These are phyloP conservation scores for Pyrgilauda ruficollis DNA, from an alignment of 2,113 vertebrate genomes.

Conservation along the genomic window DNA sequence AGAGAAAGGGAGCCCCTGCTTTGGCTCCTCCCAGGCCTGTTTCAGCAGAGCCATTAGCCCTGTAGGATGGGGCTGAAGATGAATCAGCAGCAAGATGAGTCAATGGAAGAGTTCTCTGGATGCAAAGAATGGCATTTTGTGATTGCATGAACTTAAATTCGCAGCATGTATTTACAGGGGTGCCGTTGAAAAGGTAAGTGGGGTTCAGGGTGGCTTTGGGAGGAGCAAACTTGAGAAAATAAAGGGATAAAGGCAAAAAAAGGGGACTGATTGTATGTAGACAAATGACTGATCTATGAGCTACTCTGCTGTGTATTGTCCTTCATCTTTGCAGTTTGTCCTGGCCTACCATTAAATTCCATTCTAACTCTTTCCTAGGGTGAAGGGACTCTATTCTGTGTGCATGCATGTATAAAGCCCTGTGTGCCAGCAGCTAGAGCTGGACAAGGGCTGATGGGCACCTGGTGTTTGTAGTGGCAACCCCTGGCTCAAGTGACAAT, in stretches of 20 bases:
- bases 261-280: background rate
- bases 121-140: background rate
- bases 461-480: background rate
- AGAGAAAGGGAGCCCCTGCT: background rate
- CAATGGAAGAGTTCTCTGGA: background rate
- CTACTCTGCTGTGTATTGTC: background rate
- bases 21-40: background rate
- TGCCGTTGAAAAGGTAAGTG: background rate
- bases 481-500: background rate
- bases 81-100: background rate
- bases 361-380: background rate
- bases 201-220: background rate
- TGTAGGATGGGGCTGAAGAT: background rate
- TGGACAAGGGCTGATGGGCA: background rate
- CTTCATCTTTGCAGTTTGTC: background rate
- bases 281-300: background rate
- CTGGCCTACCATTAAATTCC: background rate
- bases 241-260: background rate
- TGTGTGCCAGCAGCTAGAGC: background rate
- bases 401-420: fast-evolving
- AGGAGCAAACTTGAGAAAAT: background rate
- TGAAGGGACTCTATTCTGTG: background rate
- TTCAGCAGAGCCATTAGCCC: background rate
- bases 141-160: background rate
- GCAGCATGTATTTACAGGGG: background rate